Conservation (phyloP, 1,140 invertebrate genomes). For the Oedothorax gibbosus region DNA sequence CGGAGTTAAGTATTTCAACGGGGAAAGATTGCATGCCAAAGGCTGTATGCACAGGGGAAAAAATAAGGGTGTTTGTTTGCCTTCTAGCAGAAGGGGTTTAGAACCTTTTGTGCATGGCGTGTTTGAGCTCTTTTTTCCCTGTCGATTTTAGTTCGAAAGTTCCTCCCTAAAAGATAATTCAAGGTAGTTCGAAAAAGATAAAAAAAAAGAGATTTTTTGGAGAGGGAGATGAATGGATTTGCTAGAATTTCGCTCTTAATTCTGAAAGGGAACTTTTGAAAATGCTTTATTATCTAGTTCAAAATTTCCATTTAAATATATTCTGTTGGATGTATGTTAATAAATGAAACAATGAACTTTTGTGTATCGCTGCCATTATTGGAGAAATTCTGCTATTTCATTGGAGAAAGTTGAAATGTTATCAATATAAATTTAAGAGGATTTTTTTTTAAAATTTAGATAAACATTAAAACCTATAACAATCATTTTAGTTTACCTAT, state of each 20-base stretch:
- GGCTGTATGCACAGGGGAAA: constrained; percentile 27
- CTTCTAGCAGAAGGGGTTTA: constrained; percentile 27
- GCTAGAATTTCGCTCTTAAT: not conserved
- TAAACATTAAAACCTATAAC: no score
- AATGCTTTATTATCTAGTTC: not conserved
- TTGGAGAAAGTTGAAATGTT: no score
- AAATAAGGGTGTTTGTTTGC: constrained; percentile 22
- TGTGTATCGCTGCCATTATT: no score
- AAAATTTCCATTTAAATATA: no score
- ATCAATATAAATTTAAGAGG: no score
- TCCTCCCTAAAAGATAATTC: constrained; percentile 22
- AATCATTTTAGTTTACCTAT: no score
- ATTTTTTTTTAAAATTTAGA: no score
- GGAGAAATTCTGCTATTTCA: no score
- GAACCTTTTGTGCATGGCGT: constrained; percentile 29
- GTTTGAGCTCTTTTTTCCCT: constrained; percentile 13
- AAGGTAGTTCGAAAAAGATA: not conserved
- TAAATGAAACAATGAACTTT: no score
- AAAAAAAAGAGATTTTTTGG: constrained; percentile 2
- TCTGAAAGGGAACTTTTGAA: not conserved
- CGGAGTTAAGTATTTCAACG: constrained; percentile 34
- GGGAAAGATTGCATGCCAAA: constrained; percentile 22
- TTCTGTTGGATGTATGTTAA: no score
- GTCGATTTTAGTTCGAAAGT: constrained; percentile 18
- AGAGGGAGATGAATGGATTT: constrained; percentile 5